Evolutionary conservation across 2,888 invertebrate species (phyloP).

Genomic region (Gonocerus acuteangulatus): DNA sequence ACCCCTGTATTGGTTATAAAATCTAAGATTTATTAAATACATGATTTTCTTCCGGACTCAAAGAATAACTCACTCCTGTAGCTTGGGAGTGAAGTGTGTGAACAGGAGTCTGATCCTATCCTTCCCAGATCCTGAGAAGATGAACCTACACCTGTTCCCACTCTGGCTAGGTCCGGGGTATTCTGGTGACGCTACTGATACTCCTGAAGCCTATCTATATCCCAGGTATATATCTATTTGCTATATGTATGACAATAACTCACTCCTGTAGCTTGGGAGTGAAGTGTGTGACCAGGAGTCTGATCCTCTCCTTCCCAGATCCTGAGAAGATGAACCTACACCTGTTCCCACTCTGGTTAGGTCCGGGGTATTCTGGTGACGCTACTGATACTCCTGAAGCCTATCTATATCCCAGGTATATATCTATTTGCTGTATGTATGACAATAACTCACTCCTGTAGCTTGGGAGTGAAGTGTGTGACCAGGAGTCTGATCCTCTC

Average conservation of each 20-base stretch:
- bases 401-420: too few relatives aligned
- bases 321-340: conserved; percentile 89
- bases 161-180: too few relatives aligned
- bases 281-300: conserved; percentile 77
- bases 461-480: conserved; percentile 56
- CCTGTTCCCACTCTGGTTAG: conserved; percentile 65
- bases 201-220: too few relatives aligned
- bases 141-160: conserved; percentile 76
- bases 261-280: conserved; percentile 5
- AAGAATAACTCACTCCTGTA: not conserved
- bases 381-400: too few relatives aligned
- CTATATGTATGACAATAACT: too few relatives aligned
- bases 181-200: too few relatives aligned
- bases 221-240: too few relatives aligned
- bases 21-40: too few relatives aligned
- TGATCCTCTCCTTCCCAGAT: conserved; percentile 72
- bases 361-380: too few relatives aligned
- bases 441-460: not conserved
- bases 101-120: conserved; percentile 79
- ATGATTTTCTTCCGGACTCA: too few relatives aligned
- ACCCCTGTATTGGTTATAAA: too few relatives aligned
- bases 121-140: conserved; percentile 76
- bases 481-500: conserved; percentile 80
- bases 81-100: conserved; percentile 56
- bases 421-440: too few relatives aligned